Base-by-base conservation (phyloP, 2,113 vertebrate species). In the Antigone vipio region DNA sequence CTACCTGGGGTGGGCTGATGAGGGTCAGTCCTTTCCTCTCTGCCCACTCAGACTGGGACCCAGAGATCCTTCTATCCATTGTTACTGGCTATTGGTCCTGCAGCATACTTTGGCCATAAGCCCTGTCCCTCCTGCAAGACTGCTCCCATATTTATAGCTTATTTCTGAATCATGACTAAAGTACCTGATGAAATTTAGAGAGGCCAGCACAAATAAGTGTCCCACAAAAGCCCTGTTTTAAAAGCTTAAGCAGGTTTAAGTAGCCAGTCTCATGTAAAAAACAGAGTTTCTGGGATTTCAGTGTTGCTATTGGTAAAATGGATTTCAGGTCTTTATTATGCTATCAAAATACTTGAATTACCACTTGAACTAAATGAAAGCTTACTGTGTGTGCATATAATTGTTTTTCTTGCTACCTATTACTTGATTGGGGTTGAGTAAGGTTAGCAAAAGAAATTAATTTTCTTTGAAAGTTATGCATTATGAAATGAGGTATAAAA, bases 391-490 rank as follows among this genome's bases (percentile, higher is more conserved):
- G 62, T 89, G 67, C 35, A 71, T 12, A 71, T 95, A 97, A 98
- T 93, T 91, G 95, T 81, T 89, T 93, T 86, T 38, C 82, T 96
- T 97, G 92, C 97, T 97, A 97, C 95, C 76, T 95, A 66, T 95
- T 93, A 82, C 95, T 97, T 96, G 96, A 97, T 97, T 96, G 88
- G 87, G 94, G 92, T 95, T 95, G 94, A 82, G 83, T 92, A 89
- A 97, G 95, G 88, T 97, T 97, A 97, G 94, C 71, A 83, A 95
- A 96, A 92, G 96, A 97, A 96, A 97, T 98, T 96, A 95, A 96
- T 98, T 98, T 98, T 97, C 96, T 97, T 97, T 83, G 92, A 92
- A 98, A 97, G 95, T 97, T 98, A 88, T 93, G 92, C 88, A n/a
- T 97, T 47, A 63, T 96, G 95, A 97, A 97, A 95, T 86, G 88